phyloP scores from a whole-genome alignment of 2,888 invertebrate species.

The Camptogramma bilineatum region DNA sequence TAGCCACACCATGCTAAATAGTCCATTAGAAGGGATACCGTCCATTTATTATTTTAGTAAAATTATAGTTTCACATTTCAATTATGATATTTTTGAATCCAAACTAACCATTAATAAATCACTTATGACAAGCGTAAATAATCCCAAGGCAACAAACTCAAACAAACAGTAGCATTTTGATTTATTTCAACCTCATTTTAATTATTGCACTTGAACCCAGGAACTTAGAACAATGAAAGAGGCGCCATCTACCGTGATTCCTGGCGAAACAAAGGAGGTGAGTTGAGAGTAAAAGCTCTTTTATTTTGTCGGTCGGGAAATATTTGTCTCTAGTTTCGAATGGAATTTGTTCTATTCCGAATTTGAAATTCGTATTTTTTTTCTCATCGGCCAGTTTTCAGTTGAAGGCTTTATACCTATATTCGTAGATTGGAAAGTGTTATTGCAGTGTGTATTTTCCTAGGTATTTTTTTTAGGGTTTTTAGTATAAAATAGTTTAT shows the following conservation, averaged over 20 bases:
- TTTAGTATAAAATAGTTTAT: no score
- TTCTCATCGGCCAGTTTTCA: not conserved
- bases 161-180: conserved; percentile 14
- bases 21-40: no score
- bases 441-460: no score
- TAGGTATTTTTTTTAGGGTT: not conserved
- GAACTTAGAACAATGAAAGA: conserved; percentile 15
- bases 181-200: conserved; percentile 22
- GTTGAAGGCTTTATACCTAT: not conserved
- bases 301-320: conserved; percentile 12
- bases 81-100: no score
- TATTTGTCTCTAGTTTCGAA: conserved; percentile 18
- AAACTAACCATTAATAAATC: no score
- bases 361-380: conserved; percentile 1
- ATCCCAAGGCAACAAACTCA: not conserved
- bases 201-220: conserved; percentile 21
- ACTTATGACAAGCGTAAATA: no score
- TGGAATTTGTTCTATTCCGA: conserved; percentile 2
- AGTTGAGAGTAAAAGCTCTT: conserved; percentile 2
- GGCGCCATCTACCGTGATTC: conserved; percentile 26
- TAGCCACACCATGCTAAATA: no score
- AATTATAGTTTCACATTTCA: no score
- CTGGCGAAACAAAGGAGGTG: conserved; percentile 18
- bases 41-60: no score
- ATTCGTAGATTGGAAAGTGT: not conserved